phyloP scores from a whole-genome alignment of 2,888 invertebrate species.

The Ophion costatus region DNA sequence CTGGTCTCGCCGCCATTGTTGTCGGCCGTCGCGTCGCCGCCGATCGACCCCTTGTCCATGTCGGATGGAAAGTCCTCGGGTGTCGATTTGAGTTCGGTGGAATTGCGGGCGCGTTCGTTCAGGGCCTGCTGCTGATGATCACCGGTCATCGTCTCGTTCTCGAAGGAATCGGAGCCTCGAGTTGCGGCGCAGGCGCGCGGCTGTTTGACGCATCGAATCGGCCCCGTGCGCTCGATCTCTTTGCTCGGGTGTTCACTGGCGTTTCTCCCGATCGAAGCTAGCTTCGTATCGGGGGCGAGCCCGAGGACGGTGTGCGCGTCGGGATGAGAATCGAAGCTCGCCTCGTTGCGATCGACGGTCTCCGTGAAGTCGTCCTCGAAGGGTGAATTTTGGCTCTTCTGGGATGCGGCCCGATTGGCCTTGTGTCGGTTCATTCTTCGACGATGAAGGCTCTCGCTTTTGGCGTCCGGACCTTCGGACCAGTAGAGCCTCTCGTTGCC shows the following conservation, averaged over 20 bases:
- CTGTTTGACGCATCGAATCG: conserved; percentile 29
- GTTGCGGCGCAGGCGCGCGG: neutral
- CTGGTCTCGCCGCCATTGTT: conserved; percentile 71
- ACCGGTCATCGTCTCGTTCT: conserved; percentile 86
- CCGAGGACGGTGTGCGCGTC: conserved; percentile 74
- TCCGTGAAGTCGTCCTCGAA: conserved; percentile 87
- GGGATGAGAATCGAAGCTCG: conserved; percentile 72
- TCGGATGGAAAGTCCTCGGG: conserved; percentile 78
- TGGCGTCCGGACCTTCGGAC: conserved; percentile 79
- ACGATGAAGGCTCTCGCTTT: conserved; percentile 79
- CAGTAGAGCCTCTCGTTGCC: conserved; percentile 79
- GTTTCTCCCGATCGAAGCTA: conserved; percentile 74
- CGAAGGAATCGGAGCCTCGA: conserved; percentile 82
- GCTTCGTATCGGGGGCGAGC: conserved; percentile 69
- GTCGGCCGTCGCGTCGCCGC: conserved; percentile 75
- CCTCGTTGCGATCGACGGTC: conserved; percentile 80
- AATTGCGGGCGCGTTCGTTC: conserved; percentile 72
- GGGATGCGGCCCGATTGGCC: conserved; percentile 74
- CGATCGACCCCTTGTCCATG: conserved; percentile 57
- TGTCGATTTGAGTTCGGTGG: conserved; percentile 78
- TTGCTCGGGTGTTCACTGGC: conserved; percentile 73
- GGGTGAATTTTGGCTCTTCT: conserved; percentile 84
- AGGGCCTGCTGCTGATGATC: conserved; percentile 62
- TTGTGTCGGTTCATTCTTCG: conserved; percentile 80
- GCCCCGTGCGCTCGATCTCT: conserved; percentile 66